Conservation (phyloP, 1,140 invertebrate genomes). For the Drosophila repletoides region DNA sequence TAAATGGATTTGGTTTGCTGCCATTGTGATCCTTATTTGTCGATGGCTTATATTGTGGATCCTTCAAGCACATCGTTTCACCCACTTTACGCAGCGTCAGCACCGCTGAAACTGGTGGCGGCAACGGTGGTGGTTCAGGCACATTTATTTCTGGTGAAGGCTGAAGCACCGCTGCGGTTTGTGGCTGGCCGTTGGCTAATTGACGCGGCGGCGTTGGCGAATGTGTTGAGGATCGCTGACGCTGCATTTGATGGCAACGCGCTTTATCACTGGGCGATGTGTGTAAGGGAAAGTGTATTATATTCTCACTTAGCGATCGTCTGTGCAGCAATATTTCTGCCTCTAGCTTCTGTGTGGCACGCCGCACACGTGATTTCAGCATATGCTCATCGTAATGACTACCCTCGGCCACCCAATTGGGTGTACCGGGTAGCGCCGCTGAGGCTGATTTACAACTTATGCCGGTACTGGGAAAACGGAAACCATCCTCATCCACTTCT, state of each 20-base stretch:
- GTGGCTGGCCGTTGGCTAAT: conserved; percentile 1
- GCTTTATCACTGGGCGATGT: conserved; percentile 88
- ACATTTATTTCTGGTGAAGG: conserved; percentile 9
- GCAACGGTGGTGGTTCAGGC: conserved; percentile 55
- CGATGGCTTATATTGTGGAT: conserved; percentile 89
- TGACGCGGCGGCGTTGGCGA: conserved; percentile 71
- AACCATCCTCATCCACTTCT: conserved; percentile 67
- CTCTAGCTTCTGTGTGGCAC: conserved; percentile 82
- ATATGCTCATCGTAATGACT: conserved; percentile 61
- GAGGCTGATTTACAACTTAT: conserved; percentile 77
- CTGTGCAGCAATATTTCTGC: conserved; percentile 83
- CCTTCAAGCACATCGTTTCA: conserved; percentile 90
- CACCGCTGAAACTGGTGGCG: conserved; percentile 78
- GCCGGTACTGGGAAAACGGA: conserved; percentile 69
- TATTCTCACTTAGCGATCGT: conserved; percentile 88
- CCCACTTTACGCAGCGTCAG: conserved; percentile 86
- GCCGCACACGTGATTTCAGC: conserved; percentile 67
- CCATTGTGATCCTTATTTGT: conserved; percentile 83
- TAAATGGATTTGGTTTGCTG: conserved; percentile 86
- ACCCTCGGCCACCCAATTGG: conserved; percentile 53
- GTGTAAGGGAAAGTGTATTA: conserved; percentile 83
- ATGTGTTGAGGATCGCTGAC: conserved; percentile 74
- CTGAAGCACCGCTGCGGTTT: conserved; percentile 15
- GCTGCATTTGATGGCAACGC: conserved; percentile 86
- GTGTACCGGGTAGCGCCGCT: conserved; percentile 70